These are phyloP conservation scores for Orthonyx spaldingii DNA, from an alignment of 2,113 vertebrate species.

Conservation along the genomic window DNA sequence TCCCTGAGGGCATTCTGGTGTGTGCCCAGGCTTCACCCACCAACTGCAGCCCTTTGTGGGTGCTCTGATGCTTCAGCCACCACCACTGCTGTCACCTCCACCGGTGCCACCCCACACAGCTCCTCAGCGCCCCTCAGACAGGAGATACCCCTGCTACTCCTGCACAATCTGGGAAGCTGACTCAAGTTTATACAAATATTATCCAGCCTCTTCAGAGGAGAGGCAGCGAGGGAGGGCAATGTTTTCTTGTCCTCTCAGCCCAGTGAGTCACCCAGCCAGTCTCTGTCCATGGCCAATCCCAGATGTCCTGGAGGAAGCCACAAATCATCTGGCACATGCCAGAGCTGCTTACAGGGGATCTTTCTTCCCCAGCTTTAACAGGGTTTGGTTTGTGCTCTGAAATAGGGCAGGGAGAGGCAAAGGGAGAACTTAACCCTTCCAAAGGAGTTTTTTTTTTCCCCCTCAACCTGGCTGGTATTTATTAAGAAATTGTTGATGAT, in stretches of 20 bases:
- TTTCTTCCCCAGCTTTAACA: background rate
- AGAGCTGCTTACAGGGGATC: background rate
- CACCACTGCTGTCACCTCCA: accelerated
- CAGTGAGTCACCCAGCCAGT: background rate
- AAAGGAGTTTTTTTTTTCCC: background rate
- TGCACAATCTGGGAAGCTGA: background rate
- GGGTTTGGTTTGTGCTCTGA: background rate
- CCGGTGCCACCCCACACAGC: background rate
- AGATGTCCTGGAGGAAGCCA: slow-evolving; percentile 4
- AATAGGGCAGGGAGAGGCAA: background rate
- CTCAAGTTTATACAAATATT: background rate
- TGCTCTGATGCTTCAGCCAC: background rate
- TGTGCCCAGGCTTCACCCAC: background rate
- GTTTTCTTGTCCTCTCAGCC: slow-evolving; percentile 2
- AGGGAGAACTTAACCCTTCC: background rate
- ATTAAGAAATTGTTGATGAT: background rate
- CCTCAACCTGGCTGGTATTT: background rate
- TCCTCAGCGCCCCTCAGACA: background rate
- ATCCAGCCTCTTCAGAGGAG: background rate
- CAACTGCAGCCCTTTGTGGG: background rate
- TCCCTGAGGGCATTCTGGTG: background rate
- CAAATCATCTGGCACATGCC: background rate
- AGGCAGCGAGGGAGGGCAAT: background rate
- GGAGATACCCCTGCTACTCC: too few relatives aligned
- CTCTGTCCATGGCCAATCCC: background rate